Percentiles rank a stretch among this genome's conserved stretches.
These are phyloP conservation scores for Chamaetylas fuelleborni DNA, from an alignment of 2,113 vertebrate species.

Conservation along the genomic window DNA sequence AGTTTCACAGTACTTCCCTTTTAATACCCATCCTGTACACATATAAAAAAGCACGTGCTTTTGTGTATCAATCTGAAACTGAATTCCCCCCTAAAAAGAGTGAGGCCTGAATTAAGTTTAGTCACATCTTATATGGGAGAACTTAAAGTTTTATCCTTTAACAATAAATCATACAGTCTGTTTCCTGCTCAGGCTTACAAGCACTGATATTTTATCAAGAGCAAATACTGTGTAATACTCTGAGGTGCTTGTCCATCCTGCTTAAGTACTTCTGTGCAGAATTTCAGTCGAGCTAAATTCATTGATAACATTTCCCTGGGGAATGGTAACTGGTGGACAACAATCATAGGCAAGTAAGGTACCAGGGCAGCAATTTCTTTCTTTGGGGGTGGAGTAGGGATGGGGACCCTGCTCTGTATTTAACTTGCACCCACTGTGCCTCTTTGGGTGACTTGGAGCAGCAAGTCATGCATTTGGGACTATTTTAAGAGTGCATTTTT, in stretches of 20 bases:
- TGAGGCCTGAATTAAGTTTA: neutral
- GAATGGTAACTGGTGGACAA: neutral
- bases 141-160: neutral
- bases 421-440: neutral
- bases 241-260: neutral
- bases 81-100: neutral
- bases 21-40: neutral
- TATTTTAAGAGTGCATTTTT: neutral
- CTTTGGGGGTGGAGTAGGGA: neutral
- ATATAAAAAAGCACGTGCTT: neutral
- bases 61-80: neutral
- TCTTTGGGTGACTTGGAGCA: neutral
- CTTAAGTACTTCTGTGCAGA: neutral
- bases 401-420: neutral
- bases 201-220: neutral
- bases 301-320: neutral
- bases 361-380: neutral
- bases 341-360: neutral
- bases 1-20: neutral
- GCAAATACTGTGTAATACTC: neutral
- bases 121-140: neutral
- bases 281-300: neutral
- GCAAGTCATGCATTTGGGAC: neutral
- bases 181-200: neutral
- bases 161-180: neutral